Evolutionary conservation across 2,888 invertebrate genomes (phyloP).

Genomic region (Coleophora flavipennella): DNA sequence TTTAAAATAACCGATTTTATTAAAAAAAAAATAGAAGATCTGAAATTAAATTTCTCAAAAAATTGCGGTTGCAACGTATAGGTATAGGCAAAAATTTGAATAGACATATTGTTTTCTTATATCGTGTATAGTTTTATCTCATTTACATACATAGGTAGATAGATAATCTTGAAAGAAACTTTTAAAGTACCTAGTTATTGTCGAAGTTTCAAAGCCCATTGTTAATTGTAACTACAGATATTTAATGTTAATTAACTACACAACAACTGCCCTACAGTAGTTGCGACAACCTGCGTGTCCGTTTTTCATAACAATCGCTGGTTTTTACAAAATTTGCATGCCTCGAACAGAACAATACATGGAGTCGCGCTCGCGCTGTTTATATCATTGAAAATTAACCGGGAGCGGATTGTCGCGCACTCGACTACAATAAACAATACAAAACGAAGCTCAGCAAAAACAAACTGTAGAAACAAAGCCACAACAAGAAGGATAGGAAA

Average conservation of each 20-base stretch:
- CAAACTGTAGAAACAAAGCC: slow-evolving; percentile 62
- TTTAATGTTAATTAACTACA: slow-evolving; percentile 52
- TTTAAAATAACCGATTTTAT: no score
- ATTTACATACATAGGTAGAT: no score
- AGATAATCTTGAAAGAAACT: slow-evolving; percentile 11
- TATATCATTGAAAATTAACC: slow-evolving; percentile 66
- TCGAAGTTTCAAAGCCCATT: slow-evolving; percentile 14
- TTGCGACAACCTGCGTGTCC: slow-evolving; percentile 37
- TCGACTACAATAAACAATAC: slow-evolving; percentile 66
- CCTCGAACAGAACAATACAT: slow-evolving; percentile 46
- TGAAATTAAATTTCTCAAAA: no score
- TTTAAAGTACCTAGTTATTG: slow-evolving; percentile 19
- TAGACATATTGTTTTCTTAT: no score
- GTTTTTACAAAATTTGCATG: slow-evolving; percentile 64
- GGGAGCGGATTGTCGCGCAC: slow-evolving; percentile 65
- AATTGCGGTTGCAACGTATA: no score
- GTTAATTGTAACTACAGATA: slow-evolving; percentile 23
- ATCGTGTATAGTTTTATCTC: no score
- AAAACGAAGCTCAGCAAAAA: slow-evolving; percentile 63
- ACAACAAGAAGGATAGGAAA: slow-evolving; percentile 72
- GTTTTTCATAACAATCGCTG: slow-evolving; percentile 56
- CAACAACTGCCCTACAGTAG: slow-evolving; percentile 24
- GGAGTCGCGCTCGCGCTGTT: slow-evolving; percentile 48
- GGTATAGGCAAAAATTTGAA: no score
- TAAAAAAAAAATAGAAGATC: no score